phyloP scores from a whole-genome alignment of 1,140 invertebrate species.

The Latrodectus geometricus region DNA sequence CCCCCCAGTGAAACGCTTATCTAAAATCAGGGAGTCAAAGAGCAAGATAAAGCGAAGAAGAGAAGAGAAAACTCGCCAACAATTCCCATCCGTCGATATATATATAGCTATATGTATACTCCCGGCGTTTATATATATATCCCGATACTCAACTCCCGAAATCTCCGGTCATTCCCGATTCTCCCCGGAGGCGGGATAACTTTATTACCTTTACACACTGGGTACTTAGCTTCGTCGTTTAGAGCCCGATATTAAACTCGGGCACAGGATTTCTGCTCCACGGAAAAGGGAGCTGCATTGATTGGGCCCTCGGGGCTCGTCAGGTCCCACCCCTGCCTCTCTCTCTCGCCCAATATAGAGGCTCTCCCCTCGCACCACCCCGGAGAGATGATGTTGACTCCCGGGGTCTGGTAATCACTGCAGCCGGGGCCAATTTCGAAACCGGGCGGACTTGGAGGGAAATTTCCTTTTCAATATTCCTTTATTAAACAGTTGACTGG shows the following conservation, averaged over 20 bases:
- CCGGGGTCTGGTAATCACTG: slow-evolving; percentile 53
- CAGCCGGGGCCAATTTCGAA: slow-evolving; percentile 56
- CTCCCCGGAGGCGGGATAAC: slow-evolving; percentile 57
- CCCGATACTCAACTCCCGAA: neutral
- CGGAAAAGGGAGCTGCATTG: slow-evolving; percentile 28
- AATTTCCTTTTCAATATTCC: slow-evolving; percentile 61
- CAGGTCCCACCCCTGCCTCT: neutral
- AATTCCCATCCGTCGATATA: slow-evolving; percentile 5
- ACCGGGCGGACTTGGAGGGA: slow-evolving; percentile 28
- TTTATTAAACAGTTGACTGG: slow-evolving; percentile 61
- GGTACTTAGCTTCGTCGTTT: slow-evolving; percentile 59
- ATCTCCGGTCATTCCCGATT: neutral
- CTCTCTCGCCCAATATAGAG: neutral
- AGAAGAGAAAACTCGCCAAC: slow-evolving; percentile 28
- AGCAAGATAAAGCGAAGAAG: slow-evolving; percentile 40
- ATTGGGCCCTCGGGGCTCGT: slow-evolving; percentile 39
- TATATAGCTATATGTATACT: neutral
- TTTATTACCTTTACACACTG: slow-evolving; percentile 61
- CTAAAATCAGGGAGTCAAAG: slow-evolving; percentile 38
- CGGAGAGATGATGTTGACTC: slow-evolving; percentile 54
- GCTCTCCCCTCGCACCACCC: slow-evolving; percentile 4
- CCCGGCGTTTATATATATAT: neutral
- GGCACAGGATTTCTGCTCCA: slow-evolving; percentile 9
- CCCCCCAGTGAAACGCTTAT: neutral
- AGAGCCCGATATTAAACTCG: slow-evolving; percentile 57